Conservation (phyloP, 2,113 vertebrate genomes). For the Pterocles orientalis region DNA sequence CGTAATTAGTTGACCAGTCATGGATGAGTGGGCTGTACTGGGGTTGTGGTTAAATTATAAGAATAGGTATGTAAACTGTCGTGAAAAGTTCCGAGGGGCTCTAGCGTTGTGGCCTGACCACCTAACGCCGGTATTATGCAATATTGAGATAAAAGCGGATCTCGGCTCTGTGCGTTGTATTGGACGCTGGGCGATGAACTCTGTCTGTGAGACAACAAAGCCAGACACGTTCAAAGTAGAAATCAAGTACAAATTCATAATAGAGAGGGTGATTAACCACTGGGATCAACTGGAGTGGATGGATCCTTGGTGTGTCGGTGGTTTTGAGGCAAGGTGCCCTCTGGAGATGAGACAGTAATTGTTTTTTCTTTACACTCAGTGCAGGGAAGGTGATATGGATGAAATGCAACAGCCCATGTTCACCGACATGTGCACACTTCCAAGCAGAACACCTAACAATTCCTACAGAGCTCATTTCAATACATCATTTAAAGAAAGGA, state of each 20-base stretch:
- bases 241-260: not conserved
- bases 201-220: no score
- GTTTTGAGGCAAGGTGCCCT: not conserved
- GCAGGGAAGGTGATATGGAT: not conserved
- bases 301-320: not conserved
- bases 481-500: not conserved
- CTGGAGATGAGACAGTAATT: not conserved
- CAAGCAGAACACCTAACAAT: not conserved
- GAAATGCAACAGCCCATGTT: not conserved
- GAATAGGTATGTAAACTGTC: no score
- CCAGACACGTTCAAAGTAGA: not conserved
- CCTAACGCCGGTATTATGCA: no score
- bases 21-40: no score
- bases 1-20: no score
- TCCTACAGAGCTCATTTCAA: not conserved
- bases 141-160: no score
- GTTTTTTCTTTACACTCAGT: not conserved
- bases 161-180: no score
- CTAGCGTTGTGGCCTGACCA: no score
- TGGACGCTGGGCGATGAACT: no score
- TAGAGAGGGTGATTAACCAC: not conserved
- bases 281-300: not conserved
- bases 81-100: no score
- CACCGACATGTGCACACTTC: rapidly evolving
- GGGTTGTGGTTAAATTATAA: no score